A percentile compares a stretch with the other conserved stretches of the same genome.
Conservation (phyloP, 2,888 invertebrate genomes). For the Luffia ferchaultella region DNA sequence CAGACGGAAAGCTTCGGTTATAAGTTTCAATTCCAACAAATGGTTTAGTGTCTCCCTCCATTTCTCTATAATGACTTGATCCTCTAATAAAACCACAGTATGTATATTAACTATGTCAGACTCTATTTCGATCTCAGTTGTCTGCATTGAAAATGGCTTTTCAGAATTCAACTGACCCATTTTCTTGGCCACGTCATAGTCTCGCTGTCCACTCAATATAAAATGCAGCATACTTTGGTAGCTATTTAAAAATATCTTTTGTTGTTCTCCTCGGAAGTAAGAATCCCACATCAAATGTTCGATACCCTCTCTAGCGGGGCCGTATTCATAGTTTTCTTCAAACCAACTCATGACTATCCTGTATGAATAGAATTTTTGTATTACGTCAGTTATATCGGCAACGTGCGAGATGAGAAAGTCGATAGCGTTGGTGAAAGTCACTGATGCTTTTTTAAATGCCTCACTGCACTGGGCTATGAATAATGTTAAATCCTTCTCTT, state of each 20-base stretch:
- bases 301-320: slow-evolving; percentile 39
- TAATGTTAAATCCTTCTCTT: slow-evolving; percentile 43
- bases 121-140: slow-evolving; percentile 50
- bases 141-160: slow-evolving; percentile 38
- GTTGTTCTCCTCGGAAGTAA: slow-evolving; percentile 37
- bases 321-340: slow-evolving; percentile 45
- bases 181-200: slow-evolving; percentile 31
- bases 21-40: slow-evolving; percentile 62
- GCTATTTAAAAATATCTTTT: slow-evolving; percentile 34
- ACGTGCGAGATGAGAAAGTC: slow-evolving; percentile 69
- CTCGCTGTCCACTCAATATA: slow-evolving; percentile 43
- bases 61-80: slow-evolving; percentile 39
- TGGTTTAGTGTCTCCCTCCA: slow-evolving; percentile 59
- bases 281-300: slow-evolving; percentile 57
- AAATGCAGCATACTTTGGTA: slow-evolving; percentile 42
- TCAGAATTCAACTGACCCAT: slow-evolving; percentile 32
- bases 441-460: slow-evolving; percentile 67
- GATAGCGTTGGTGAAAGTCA: slow-evolving; percentile 69
- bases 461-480: slow-evolving; percentile 70
- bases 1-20: slow-evolving; percentile 69
- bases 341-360: slow-evolving; percentile 57
- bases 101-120: slow-evolving; percentile 52
- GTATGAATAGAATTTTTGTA: slow-evolving; percentile 61
- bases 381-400: slow-evolving; percentile 42
- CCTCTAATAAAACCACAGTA: slow-evolving; percentile 38